Evolutionary conservation across 2,797 vertebrate species (phyloP), one percentile per base, ranked within the genome.

Genomic region (Ptychobarbus kaznakovi): DNA sequence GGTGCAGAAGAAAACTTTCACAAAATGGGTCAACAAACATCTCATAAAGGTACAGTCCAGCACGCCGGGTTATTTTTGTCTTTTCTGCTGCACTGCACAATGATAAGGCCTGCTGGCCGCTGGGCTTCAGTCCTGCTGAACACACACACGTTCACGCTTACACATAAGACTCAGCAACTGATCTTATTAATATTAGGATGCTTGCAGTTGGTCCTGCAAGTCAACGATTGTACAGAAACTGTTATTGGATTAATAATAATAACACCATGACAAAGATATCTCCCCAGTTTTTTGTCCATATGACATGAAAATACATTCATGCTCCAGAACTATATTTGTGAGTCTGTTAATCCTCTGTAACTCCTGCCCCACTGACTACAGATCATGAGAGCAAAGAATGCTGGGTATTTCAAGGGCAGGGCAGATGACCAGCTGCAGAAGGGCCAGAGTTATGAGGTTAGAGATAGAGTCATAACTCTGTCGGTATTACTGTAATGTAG

Each of bases 21-120:
- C 98, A n/a, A 99, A 99, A 94, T 99, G 98, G 98, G 97, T 99
- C 95, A 99, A 99, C 94, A 99, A 99, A 89, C 98, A 99, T 94
- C 96, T 99, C 93, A 99, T 99, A 95, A 99, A 99, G 97, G 98
- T 99, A 94, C 40, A 92, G 74, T 88, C n/a, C 53, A 49, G 25
- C 51, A 44, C 20, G 16, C 20, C 3, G 7, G 70, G 46, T 65
- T 82, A 35, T 85, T 88, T 77, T 32, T 35, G 44, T 38, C 35
- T 9, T 32, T 89, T 82, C 18, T 85, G 53, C 18, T 46, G 85
- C 79, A 49, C 16, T 53, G 81, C 70, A 58, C 74, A 7, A 73
- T 78, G 66, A 80, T 88, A 69, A 81, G 20, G 16, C 13, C 77
- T 70, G 13, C 65, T 44, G 72, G 58, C 56, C 6, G 0, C 22